Conservation (phyloP, 2,113 vertebrate genomes). For the Heliornis fulica region DNA sequence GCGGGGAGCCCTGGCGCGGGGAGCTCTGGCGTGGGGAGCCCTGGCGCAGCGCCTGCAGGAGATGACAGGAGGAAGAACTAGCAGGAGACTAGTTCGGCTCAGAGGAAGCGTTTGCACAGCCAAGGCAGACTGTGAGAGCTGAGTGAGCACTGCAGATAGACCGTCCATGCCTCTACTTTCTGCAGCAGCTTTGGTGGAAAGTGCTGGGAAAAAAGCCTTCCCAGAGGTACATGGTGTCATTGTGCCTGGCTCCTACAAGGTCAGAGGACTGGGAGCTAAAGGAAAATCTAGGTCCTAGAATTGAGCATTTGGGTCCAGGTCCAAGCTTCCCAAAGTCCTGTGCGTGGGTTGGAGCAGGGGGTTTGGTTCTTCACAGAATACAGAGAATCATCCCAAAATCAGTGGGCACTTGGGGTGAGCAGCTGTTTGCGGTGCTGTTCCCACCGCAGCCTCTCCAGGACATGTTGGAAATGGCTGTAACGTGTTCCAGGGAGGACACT, state of each 20-base stretch:
- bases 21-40: too few species aligned
- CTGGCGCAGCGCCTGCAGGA: neutral
- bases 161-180: neutral
- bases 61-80: neutral
- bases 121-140: neutral
- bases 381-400: neutral
- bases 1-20: too few species aligned
- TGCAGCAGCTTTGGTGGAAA: neutral
- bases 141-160: neutral
- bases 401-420: neutral
- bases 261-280: neutral
- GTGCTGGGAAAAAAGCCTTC: neutral
- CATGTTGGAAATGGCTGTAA: neutral
- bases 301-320: neutral
- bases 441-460: neutral
- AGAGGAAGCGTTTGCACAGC: neutral
- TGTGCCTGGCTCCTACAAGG: neutral
- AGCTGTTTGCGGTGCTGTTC: slow-evolving; percentile 6
- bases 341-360: neutral
- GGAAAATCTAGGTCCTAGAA: neutral
- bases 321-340: neutral
- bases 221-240: neutral
- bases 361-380: neutral
- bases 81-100: neutral
- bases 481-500: neutral